Evolutionary conservation across 2,113 vertebrate species (phyloP).

Genomic region (Pituophis catenifer): DNA sequence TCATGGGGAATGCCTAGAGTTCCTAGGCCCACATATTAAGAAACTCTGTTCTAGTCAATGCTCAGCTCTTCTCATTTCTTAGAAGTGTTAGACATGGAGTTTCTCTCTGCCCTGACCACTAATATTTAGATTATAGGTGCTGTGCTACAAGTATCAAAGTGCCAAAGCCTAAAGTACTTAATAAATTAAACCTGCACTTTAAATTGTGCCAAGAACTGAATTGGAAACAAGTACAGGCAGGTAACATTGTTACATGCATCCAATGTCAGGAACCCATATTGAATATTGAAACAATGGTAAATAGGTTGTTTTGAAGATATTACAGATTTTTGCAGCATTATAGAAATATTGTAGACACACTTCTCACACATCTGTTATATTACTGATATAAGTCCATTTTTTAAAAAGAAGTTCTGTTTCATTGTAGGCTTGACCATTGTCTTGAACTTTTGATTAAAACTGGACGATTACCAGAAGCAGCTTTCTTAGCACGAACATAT

Average conservation of each 20-base stretch:
- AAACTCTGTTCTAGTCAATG: background rate
- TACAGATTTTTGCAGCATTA: background rate
- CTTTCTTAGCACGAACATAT: conserved; percentile 94
- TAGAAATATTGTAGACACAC: background rate
- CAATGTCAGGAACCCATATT: background rate
- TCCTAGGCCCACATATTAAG: background rate
- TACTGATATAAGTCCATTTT: background rate
- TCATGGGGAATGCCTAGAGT: background rate
- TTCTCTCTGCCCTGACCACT: background rate
- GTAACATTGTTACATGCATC: background rate
- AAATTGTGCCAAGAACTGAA: background rate
- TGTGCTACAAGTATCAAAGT: background rate
- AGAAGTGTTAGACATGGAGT: background rate
- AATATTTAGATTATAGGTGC: background rate
- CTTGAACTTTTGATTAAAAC: conserved; percentile 94
- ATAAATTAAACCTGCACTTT: background rate
- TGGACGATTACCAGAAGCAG: conserved; percentile 93
- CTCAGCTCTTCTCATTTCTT: background rate
- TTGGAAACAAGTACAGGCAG: background rate
- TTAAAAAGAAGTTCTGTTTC: background rate
- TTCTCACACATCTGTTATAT: background rate
- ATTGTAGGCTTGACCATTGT: conserved; percentile 87
- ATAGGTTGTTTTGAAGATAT: background rate
- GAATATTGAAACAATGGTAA: background rate
- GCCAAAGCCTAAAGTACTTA: background rate